phyloP scores from a whole-genome alignment of 2,888 invertebrate species.

The Nomada ruficornis region DNA sequence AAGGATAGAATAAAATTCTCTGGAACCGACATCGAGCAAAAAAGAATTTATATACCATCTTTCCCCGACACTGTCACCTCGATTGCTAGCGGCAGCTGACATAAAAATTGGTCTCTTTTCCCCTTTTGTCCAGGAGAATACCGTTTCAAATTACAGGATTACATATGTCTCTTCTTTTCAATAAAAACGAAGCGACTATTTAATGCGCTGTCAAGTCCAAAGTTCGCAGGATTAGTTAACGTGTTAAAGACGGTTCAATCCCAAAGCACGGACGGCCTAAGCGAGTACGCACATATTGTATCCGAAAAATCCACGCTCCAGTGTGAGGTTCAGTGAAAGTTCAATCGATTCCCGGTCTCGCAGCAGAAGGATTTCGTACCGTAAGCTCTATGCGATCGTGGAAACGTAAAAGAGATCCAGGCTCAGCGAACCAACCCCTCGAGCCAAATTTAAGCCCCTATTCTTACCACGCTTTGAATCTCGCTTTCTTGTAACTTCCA shows the following conservation, averaged over 20 bases:
- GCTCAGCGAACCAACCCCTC: neutral
- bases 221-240: neutral
- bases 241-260: no score
- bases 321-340: neutral
- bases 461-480: neutral
- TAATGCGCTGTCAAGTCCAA: neutral
- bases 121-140: neutral
- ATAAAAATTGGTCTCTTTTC: constrained; percentile 9
- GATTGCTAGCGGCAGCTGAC: neutral
- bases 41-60: neutral
- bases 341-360: neutral
- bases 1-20: constrained; percentile 9
- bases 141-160: neutral
- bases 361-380: neutral
- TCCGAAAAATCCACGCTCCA: no score
- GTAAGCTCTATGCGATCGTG: neutral
- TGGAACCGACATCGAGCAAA: neutral
- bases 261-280: no score
- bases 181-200: neutral
- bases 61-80: neutral
- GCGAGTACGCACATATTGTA: no score
- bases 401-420: neutral
- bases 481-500: neutral
- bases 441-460: neutral
- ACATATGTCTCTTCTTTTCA: neutral